Percentiles rank a stretch among this genome's conserved stretches.
These are phyloP conservation scores for Microctenopoma lineatum DNA, from an alignment of 2,797 vertebrate genomes.

Conservation along the genomic window DNA sequence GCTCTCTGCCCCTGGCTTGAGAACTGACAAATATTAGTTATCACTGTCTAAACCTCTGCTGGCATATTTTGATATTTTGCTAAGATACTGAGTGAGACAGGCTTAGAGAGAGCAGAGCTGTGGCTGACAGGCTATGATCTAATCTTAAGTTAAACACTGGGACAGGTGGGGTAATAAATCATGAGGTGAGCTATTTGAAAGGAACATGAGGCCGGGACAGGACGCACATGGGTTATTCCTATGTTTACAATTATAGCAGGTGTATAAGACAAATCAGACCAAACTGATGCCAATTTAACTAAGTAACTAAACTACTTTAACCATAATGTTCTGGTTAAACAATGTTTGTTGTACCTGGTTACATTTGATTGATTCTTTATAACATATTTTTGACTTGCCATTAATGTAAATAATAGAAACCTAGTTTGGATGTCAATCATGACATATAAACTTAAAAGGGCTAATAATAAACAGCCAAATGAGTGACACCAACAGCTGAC, in stretches of 20 bases:
- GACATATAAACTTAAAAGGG: too few species aligned
- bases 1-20: conserved; percentile 44
- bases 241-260: conserved; percentile 34
- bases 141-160: conserved; percentile 70
- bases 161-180: conserved; percentile 69
- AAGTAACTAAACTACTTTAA: background rate
- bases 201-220: conserved; percentile 10
- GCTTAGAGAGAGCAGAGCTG: conserved; percentile 33
- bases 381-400: too few species aligned
- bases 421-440: too few species aligned
- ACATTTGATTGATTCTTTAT: too few species aligned
- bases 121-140: conserved; percentile 42
- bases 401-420: too few species aligned
- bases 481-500: too few species aligned
- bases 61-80: conserved; percentile 75
- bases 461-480: too few species aligned
- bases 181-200: conserved; percentile 58
- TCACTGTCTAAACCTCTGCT: conserved; percentile 63
- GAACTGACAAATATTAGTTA: conserved; percentile 62
- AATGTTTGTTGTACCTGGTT: too few species aligned
- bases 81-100: conserved; percentile 60
- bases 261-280: conserved; percentile 28
- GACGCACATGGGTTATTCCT: conserved; percentile 36
- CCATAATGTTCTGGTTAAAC: background rate
- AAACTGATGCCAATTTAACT: conserved; percentile 12